These are phyloP conservation scores for Casuarius casuarius DNA, from an alignment of 2,113 vertebrate species.

Conservation along the genomic window DNA sequence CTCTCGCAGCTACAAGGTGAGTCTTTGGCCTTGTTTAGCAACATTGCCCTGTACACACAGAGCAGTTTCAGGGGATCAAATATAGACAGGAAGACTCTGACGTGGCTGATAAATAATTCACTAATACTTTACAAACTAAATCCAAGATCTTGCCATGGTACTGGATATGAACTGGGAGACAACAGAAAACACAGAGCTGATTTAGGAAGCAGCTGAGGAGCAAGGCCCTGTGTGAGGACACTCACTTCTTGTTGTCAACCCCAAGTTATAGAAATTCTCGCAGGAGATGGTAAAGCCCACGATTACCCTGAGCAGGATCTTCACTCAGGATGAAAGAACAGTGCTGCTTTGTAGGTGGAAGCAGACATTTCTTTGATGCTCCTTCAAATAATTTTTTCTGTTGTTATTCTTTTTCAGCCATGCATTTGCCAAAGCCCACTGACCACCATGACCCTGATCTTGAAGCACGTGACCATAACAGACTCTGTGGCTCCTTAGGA, in stretches of 20 bases:
- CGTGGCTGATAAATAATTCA: not conserved
- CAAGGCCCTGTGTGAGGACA: not conserved
- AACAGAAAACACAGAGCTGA: not conserved
- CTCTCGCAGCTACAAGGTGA: not conserved
- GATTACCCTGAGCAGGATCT: not conserved
- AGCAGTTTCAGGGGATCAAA: not conserved
- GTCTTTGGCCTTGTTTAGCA: not conserved
- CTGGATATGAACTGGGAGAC: not conserved
- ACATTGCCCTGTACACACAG: not conserved
- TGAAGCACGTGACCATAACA: not conserved
- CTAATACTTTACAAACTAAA: not conserved
- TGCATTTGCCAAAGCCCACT: not conserved
- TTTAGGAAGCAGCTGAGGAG: not conserved
- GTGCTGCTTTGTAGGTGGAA: not conserved
- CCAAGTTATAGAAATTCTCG: not conserved
- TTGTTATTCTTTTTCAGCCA: not conserved
- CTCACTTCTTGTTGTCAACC: not conserved
- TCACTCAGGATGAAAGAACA: conserved; percentile 5
- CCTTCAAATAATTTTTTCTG: not conserved
- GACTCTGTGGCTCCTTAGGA: not conserved
- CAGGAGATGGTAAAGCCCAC: not conserved
- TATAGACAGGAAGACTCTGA: not conserved
- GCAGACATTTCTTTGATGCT: not conserved
- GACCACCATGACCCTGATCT: not conserved
- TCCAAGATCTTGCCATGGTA: not conserved